Conservation (phyloP, 2,113 vertebrate genomes). For the Epinephelus lanceolatus region DNA sequence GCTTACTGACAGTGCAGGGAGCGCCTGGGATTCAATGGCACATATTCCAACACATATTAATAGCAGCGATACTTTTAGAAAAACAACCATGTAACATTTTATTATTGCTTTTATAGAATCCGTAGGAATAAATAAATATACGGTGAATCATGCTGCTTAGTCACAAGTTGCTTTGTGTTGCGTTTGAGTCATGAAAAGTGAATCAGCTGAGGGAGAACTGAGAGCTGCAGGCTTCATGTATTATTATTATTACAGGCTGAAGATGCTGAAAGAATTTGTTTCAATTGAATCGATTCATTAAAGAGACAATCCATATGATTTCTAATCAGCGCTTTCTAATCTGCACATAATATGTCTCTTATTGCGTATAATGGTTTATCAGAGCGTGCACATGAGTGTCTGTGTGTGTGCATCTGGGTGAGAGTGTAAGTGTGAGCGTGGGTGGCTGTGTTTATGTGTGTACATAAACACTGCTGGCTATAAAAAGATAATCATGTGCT, state of each 20-base stretch:
- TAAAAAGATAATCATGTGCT: slow-evolving; percentile 62
- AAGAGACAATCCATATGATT: slow-evolving; percentile 7
- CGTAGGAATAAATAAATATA: slow-evolving; percentile 2
- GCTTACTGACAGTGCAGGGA: not conserved
- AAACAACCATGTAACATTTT: slow-evolving; percentile 7
- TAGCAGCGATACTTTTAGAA: not conserved
- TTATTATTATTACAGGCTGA: not conserved
- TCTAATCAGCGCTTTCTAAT: slow-evolving; percentile 18
- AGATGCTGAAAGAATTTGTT: slow-evolving; percentile 11
- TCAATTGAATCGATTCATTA: slow-evolving; percentile 30
- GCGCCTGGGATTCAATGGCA: not conserved
- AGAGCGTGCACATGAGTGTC: not conserved
- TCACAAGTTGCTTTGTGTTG: not conserved
- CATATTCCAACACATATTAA: not conserved
- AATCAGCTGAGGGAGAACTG: not conserved
- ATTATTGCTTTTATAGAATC: slow-evolving; percentile 7
- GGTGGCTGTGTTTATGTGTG: slow-evolving; percentile 27
- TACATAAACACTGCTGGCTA: slow-evolving; percentile 53
- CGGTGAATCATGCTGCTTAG: slow-evolving; percentile 25
- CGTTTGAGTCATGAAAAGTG: slow-evolving; percentile 23
- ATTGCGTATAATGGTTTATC: slow-evolving; percentile 23
- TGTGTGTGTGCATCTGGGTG: not conserved
- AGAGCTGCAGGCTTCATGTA: not conserved
- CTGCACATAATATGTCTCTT: slow-evolving; percentile 27
- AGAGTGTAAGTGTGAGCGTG: slow-evolving; percentile 4